These are phyloP conservation scores for Peromyscus californicus DNA, from an alignment of 2,113 vertebrate genomes.

Conservation along the genomic window DNA sequence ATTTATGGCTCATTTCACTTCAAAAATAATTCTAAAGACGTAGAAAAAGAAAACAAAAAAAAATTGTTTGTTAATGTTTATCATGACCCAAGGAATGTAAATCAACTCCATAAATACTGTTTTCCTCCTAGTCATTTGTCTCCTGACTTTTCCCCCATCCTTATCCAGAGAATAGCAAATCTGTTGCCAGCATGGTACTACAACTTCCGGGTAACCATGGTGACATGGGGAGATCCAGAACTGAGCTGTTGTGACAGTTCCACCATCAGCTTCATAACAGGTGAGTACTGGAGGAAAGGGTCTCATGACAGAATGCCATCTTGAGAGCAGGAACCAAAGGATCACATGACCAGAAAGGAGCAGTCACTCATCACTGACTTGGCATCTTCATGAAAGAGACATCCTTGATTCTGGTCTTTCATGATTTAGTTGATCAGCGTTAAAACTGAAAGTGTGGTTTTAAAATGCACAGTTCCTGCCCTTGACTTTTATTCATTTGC, in stretches of 20 bases:
- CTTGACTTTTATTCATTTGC: conserved; percentile 11
- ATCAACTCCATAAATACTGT: neutral
- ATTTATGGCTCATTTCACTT: neutral
- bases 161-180: conserved; percentile 92
- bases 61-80: neutral
- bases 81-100: conserved; percentile 1
- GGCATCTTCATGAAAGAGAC: neutral
- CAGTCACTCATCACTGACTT: fast-evolving
- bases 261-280: conserved; percentile 96
- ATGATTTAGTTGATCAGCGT: neutral
- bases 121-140: conserved; percentile 52
- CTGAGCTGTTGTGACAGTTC: conserved; percentile 96
- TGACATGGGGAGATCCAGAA: conserved; percentile 96
- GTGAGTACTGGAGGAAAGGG: conserved; percentile 78
- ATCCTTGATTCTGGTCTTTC: neutral
- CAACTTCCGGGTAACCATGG: conserved; percentile 98
- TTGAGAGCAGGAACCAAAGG: neutral
- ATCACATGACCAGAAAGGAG: neutral
- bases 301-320: fast-evolving
- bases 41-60: conserved; percentile 41
- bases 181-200: conserved; percentile 98
- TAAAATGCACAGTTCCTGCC: neutral
- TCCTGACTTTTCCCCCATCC: conserved; percentile 38
- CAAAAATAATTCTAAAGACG: neutral
- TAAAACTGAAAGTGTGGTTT: conserved; percentile 4